Percentiles rank a stretch among this genome's conserved stretches.
These are phyloP conservation scores for Brachyhypopomus occidentalis DNA, from an alignment of 2,113 vertebrate genomes.

Conservation along the genomic window DNA sequence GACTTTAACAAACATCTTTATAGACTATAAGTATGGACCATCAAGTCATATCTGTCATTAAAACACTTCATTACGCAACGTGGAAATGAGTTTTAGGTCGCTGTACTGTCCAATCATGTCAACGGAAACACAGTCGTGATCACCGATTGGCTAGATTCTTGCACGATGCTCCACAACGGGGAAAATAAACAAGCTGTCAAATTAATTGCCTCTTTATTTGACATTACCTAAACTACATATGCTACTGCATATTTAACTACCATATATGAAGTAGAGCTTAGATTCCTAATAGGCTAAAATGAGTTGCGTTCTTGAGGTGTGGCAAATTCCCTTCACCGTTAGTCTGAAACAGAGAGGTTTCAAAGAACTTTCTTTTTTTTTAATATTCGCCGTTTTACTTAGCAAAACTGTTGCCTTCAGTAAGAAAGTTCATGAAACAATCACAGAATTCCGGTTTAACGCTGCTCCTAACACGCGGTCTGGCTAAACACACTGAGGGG, in stretches of 20 bases:
- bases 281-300: neutral
- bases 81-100: neutral
- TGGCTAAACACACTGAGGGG: too few species aligned
- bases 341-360: neutral
- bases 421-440: too few species aligned
- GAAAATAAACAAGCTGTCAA: slow-evolving; percentile 26
- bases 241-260: neutral
- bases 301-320: neutral
- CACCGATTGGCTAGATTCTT: slow-evolving; percentile 60
- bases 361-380: neutral
- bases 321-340: neutral
- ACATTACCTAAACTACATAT: too few species aligned
- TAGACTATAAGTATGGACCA: neutral
- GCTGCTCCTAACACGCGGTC: too few species aligned
- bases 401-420: too few species aligned
- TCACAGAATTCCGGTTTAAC: too few species aligned
- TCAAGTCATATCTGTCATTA: neutral
- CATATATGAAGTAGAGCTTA: too few species aligned
- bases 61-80: neutral
- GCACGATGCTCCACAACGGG: neutral
- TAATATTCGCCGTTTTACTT: too few species aligned
- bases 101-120: slow-evolving; percentile 58
- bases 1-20: neutral
- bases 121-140: slow-evolving; percentile 42
- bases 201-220: neutral